Evolutionary conservation across 92 coral and sea anemone species (phyloP).

Genomic region (Bergia sp.): DNA sequence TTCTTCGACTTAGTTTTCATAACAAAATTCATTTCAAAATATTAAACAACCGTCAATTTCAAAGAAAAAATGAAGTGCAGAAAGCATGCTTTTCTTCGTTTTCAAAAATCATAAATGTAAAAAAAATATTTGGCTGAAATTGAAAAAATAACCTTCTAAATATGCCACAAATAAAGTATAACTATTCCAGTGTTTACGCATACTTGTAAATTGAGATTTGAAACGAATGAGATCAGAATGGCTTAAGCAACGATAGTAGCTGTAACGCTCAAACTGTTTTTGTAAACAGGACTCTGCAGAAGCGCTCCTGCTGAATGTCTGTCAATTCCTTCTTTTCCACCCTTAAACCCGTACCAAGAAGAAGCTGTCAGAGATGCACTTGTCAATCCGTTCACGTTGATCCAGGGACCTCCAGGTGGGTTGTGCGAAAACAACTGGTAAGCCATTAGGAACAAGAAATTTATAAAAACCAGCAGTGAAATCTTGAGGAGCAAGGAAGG

Average conservation of each 20-base stretch:
- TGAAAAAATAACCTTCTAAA: not conserved
- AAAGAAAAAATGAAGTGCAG: no score
- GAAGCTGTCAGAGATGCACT: constrained; percentile 76
- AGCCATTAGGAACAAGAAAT: no score
- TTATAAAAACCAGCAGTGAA: no score
- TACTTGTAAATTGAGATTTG: no score
- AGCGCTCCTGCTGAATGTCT: not conserved
- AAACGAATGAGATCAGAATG: not conserved
- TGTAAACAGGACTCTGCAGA: not conserved
- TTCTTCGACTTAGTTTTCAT: no score
- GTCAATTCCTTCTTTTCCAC: constrained; percentile 33
- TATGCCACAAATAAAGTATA: not conserved
- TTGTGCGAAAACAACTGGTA: not conserved
- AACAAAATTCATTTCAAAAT: no score
- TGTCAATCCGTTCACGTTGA: constrained; percentile 70
- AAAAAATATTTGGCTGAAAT: not conserved
- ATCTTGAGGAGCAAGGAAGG: no score
- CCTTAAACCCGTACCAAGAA: constrained; percentile 67
- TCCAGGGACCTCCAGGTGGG: constrained; percentile 98
- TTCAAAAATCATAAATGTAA: no score
- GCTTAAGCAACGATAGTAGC: no score
- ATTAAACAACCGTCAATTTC: no score
- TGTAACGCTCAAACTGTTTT: no score
- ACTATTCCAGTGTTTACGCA: not conserved
- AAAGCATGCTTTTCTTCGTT: no score